Base-by-base conservation (phyloP, 2,888 invertebrate genomes). In the Suillia variegata region DNA sequence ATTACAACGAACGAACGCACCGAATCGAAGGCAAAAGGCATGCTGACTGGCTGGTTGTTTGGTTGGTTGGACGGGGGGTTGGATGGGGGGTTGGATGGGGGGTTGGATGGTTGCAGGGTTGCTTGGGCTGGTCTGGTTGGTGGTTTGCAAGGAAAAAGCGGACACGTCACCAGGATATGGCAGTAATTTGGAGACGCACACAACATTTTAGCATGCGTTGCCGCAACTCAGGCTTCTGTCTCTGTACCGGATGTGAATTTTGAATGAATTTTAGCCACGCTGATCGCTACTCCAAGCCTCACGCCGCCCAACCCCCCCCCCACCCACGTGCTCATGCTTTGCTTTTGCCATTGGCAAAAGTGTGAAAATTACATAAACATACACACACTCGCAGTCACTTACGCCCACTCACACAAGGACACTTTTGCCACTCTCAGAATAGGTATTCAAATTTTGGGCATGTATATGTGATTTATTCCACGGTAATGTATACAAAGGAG, bases 161-260 rank as follows among this genome's bases (percentile, higher is more conserved):
- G 8, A 8, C 8, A n/a, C 38, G 13, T n/a, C 4, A n/a, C 38
- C 73, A 72, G 74, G 66, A 70, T 65, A 68, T 70, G 67, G 68
- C 67, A 70, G 73, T 71, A 73, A 72, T 74, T 74, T 72, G 70
- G 69, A 63, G 68, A 59, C 65, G 69, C 58, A n/a, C n/a, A n/a
- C n/a, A 57, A 62, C 51, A 62, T 54, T 52, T 50, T 62, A 56
- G 51, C 61, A 56, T 52, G 22, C 38, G 54, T 56, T 61, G 24
- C 47, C 18, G 6, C 50, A 51, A 17, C 5, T 6, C 53, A 54
- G 38, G n/a, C n/a, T n/a, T n/a, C n/a, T 53, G 22, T 20, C 6
- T 10, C 15, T 50, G 50, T 50, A 38, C 48, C 18, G 42, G 59
- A 51, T 58, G 58, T 48, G 58, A 45, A 24, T 48, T 58, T 54